Conservation (phyloP, 1,140 invertebrate genomes). For the Thereuonema tuberculata region DNA sequence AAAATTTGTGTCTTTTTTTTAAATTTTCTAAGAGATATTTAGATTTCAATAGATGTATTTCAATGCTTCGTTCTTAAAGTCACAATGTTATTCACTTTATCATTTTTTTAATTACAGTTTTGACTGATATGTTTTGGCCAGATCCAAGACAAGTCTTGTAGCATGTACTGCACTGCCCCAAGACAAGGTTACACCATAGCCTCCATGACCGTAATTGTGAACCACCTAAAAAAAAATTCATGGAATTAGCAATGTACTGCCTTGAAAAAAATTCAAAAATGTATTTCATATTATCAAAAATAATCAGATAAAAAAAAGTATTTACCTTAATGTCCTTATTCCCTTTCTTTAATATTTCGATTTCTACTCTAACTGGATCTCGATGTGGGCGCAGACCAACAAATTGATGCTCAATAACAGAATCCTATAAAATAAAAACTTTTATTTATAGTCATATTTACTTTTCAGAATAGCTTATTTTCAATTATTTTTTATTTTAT, state of each 20-base stretch:
- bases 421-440: slow-evolving; percentile 22
- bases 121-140: not conserved
- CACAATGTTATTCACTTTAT: too few relatives aligned
- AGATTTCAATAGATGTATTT: too few relatives aligned
- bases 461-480: slow-evolving; percentile 13
- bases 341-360: slow-evolving; percentile 39
- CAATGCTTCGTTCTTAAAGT: too few relatives aligned
- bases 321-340: slow-evolving; percentile 10
- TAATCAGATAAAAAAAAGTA: not conserved
- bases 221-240: slow-evolving; percentile 40
- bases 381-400: slow-evolving; percentile 67
- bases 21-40: too few relatives aligned
- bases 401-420: slow-evolving; percentile 40
- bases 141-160: slow-evolving; percentile 46
- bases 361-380: slow-evolving; percentile 57
- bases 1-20: too few relatives aligned
- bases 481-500: too few relatives aligned
- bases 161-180: slow-evolving; percentile 70
- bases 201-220: slow-evolving; percentile 87
- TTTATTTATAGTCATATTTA: slow-evolving; percentile 14
- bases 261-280: not conserved
- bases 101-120: not conserved
- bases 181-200: slow-evolving; percentile 71
- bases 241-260: not conserved
- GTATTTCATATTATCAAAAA: not conserved